phyloP scores from a whole-genome alignment of 2,888 invertebrate species.

The Himalopsyche japonica region DNA sequence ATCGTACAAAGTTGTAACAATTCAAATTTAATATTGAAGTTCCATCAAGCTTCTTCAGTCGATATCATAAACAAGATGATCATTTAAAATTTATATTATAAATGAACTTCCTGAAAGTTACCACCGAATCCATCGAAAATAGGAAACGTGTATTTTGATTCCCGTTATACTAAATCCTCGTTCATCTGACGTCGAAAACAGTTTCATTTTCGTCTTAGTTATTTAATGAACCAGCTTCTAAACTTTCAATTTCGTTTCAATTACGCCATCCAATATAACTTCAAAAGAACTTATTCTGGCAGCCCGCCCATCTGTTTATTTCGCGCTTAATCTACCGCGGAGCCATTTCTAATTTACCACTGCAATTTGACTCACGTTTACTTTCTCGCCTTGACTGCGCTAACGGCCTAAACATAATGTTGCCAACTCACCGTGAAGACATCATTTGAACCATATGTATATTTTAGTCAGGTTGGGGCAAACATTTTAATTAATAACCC shows the following conservation, averaged over 20 bases:
- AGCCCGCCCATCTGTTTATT: background rate
- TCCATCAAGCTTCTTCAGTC: too few relatives aligned
- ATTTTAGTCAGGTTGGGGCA: too few relatives aligned
- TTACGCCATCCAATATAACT: background rate
- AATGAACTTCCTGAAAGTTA: too few relatives aligned
- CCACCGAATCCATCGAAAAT: too few relatives aligned
- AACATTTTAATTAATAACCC: too few relatives aligned
- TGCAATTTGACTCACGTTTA: background rate
- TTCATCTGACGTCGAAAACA: background rate
- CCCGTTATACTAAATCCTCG: background rate
- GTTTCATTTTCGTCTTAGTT: background rate
- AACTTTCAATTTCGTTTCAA: background rate
- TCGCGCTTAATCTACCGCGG: background rate
- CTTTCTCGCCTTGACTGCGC: background rate
- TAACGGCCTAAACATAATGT: background rate
- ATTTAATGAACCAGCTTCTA: background rate
- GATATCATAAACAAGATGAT: too few relatives aligned
- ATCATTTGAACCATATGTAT: too few relatives aligned
- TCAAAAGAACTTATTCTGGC: background rate
- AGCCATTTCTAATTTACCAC: background rate
- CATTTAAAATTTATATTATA: too few relatives aligned
- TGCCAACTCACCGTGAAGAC: too few relatives aligned
- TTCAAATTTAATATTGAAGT: too few relatives aligned
- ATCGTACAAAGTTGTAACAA: too few relatives aligned
- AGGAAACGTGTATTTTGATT: too few relatives aligned